Evolutionary conservation across 2,888 invertebrate genomes (phyloP), one percentile per base, ranked within the genome.

Genomic region (Acleris emargana): DNA sequence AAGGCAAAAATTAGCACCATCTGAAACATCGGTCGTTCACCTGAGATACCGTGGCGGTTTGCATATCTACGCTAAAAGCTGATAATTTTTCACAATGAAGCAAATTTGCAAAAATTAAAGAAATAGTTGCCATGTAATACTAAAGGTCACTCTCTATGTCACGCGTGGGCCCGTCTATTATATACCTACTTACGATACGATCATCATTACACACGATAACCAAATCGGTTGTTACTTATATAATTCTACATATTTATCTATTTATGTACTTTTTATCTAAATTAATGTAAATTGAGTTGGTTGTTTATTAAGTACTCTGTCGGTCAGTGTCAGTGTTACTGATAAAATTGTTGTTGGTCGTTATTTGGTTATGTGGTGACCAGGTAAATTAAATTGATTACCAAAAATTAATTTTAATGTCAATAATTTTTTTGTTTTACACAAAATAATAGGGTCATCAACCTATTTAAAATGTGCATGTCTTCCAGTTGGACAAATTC

Each of bases 11-110:
- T 90, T 89, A 88, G 79, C 87, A 87, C 60, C 83, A 77, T 83
- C 73, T 79, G 77, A 83, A 83, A 81, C 80, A 83, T 72, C 68
- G 80, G 89, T 88, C 88, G 80, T 88, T 89, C 85, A 88, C 84
- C 88, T 74, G 76, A 45, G 57, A 69, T 47, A 62, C 58, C 61
- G 66, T 57, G 60, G 55, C 43, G 28, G 42, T 63, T 67, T 63
- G 55, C 67, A 43, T 55, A 59, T 43, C 49, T 6, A 43, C 50
- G 67, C 67, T 67, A 67, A 67, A 62, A 58, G 25, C 17, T 25
- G 28, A 11, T 38, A 32, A 61, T 61, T 61, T 57, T 58, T n/a
- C 28, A 42, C 28, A 52, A 52, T 16, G 16, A 49, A 47, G 13
- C 58, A 32, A 45, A 38, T 42, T 43, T 43, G 45, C 45, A 57